phyloP scores from a whole-genome alignment of 2,797 vertebrate genomes.

The Propithecus deckenii region DNA sequence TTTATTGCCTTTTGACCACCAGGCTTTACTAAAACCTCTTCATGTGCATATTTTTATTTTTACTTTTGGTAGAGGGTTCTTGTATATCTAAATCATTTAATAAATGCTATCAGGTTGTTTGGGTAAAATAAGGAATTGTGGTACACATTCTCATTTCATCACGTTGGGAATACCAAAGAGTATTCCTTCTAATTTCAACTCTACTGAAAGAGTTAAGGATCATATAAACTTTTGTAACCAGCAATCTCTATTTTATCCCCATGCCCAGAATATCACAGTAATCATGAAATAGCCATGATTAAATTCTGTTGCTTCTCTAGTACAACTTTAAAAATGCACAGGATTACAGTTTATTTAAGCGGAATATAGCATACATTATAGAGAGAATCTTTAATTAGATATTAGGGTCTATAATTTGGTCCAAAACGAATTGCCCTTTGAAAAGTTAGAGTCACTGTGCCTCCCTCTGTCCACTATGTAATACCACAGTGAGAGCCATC shows the following conservation, averaged over 20 bases:
- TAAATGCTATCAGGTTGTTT: background rate
- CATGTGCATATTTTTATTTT: background rate
- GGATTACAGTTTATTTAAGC: no score
- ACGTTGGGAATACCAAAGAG: background rate
- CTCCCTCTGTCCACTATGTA: background rate
- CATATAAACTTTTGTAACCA: background rate
- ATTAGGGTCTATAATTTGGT: background rate
- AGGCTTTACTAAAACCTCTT: background rate
- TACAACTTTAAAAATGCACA: background rate
- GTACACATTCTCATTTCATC: background rate
- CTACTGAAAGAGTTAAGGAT: background rate
- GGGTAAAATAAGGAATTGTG: background rate
- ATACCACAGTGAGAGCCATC: background rate
- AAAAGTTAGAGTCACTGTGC: background rate
- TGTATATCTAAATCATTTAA: background rate
- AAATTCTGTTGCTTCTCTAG: background rate
- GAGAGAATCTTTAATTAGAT: background rate
- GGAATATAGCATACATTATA: background rate
- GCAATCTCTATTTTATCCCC: background rate
- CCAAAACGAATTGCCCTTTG: background rate
- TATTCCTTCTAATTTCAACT: background rate
- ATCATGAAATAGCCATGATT: background rate
- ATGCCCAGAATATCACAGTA: background rate
- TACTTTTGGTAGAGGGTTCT: background rate
- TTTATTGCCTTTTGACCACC: background rate